phyloP scores from a whole-genome alignment of 2,797 vertebrate species.

The Xiphophorus birchmanni region DNA sequence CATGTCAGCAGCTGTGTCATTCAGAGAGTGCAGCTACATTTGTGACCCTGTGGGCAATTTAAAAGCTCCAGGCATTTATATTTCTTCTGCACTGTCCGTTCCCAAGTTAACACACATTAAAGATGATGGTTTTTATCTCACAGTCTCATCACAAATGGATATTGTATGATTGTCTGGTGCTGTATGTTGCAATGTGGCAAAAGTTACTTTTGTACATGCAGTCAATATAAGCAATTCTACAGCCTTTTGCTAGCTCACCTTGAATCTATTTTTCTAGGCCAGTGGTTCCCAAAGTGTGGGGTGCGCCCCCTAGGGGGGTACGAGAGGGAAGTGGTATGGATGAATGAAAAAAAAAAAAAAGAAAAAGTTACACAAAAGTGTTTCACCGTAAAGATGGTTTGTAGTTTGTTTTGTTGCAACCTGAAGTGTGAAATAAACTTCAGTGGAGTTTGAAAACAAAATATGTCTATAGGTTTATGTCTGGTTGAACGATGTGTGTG shows the following conservation, averaged over 20 bases:
- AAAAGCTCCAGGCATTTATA: neutral
- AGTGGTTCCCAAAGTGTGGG: too few species aligned
- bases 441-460: too few species aligned
- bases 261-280: neutral
- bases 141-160: neutral
- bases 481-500: too few species aligned
- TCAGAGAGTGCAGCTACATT: neutral
- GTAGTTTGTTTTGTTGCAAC: too few species aligned
- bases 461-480: too few species aligned
- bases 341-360: too few species aligned
- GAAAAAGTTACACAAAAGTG: too few species aligned
- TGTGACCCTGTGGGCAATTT: neutral
- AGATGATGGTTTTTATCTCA: neutral
- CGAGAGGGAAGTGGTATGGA: too few species aligned
- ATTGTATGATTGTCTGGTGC: neutral
- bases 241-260: neutral
- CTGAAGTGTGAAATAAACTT: too few species aligned
- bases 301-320: too few species aligned
- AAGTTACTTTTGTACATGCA: neutral
- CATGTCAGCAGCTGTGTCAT: slow-evolving; percentile 8
- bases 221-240: neutral
- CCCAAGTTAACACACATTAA: neutral
- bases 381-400: too few species aligned
- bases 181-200: neutral
- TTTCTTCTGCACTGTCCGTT: neutral